Evolutionary conservation across 2,888 invertebrate species (phyloP).

Genomic region (Argynnis bischoffii): DNA sequence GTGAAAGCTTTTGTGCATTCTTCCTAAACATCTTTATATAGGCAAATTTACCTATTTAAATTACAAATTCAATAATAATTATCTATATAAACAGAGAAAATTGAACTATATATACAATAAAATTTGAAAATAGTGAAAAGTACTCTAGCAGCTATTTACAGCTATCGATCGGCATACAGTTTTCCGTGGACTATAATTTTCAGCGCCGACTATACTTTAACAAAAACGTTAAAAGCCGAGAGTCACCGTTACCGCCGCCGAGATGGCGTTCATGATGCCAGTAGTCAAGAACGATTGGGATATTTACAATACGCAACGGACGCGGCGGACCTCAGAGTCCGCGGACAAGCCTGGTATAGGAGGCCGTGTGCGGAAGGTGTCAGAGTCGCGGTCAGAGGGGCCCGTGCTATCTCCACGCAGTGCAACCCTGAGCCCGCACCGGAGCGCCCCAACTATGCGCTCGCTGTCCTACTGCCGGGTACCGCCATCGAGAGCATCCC

Average conservation of each 20-base stretch:
- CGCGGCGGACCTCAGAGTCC: constrained; percentile 89
- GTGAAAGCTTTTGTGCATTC: constrained; percentile 62
- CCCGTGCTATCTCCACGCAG: constrained; percentile 85
- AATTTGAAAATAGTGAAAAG: constrained; percentile 46
- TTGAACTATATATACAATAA: background rate
- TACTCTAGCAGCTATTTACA: constrained; percentile 34
- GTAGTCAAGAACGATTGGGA: constrained; percentile 97
- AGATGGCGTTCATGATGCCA: constrained; percentile 98
- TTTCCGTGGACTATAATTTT: constrained; percentile 45
- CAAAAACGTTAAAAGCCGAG: constrained; percentile 75
- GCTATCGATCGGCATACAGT: constrained; percentile 57
- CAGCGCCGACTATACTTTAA: constrained; percentile 55
- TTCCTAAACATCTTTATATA: constrained; percentile 30
- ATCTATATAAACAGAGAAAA: constrained; percentile 30
- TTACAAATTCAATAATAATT: constrained; percentile 45
- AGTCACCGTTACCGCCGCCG: constrained; percentile 68
- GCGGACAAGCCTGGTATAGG: constrained; percentile 57
- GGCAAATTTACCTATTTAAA: constrained; percentile 47
- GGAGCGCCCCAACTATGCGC: constrained; percentile 85
- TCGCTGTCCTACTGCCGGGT: constrained; percentile 79
- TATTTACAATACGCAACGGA: constrained; percentile 92
- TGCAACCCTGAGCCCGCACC: constrained; percentile 82
- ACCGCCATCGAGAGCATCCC: constrained; percentile 83
- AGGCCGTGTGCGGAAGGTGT: constrained; percentile 80
- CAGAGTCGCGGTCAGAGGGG: constrained; percentile 89